Evolutionary conservation across 92 coral and sea anemone species (phyloP), one percentile per base, ranked within the genome.

Genomic region (Bergia puertoricense): DNA sequence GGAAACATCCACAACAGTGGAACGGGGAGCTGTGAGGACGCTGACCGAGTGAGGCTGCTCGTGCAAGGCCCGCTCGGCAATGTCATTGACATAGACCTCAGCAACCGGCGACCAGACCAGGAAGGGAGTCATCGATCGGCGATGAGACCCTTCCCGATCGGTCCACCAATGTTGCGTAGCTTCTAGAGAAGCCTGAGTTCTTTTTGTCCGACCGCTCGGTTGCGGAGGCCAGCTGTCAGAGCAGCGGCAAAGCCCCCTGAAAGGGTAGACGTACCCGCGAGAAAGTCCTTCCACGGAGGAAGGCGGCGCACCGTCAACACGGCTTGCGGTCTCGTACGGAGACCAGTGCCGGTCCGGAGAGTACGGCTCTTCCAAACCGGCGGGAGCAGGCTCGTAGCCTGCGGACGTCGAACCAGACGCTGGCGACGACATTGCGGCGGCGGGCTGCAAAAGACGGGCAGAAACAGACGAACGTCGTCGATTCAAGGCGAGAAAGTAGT

Each of bases 361-460:
- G 75, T 71, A 71, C 41, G 41, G 75, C 75, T 71, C 75, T 1
- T 71, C 75, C 41, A 71, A 23, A 71, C 39, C 75, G 75, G 7
- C 39, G 75, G 75, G 75, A 23, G 75, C 7, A 71, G 75, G 75
- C 75, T 4, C 75, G 41, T 71, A 1, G 71, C 71, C 71, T 65
- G 22, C 5, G 71, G 71, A 65, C 3, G 22, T 6, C 5, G 71
- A 65, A 6, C 71, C 71, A 65, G 71, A 65, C 5, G 30, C 71
- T 65, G 30, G 71, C 22, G 71, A 65, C 30, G 30, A 1, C 22
- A 65, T 65, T 65, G 5, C 22, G 71, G 71, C 71, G 22, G 23
- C 69, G 69, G 69, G 69, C 69, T 62, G 69, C 69, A 62, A 62
- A 62, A 62, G 69, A 62, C 69, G 69, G 69, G 23, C 16, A 62